Conservation (phyloP, 2,888 invertebrate genomes). For the Drosophila infuscata region DNA sequence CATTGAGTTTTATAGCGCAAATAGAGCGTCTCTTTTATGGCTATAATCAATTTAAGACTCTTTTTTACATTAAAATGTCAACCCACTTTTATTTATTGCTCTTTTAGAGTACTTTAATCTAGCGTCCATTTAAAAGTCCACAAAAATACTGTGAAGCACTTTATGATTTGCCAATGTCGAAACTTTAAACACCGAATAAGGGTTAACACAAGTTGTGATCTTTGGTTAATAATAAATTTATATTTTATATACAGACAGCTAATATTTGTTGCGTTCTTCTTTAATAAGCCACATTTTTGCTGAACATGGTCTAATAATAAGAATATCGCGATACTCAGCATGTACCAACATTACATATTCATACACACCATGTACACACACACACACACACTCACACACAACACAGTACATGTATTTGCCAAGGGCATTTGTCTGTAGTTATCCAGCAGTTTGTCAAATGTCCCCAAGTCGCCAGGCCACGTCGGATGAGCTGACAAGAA, state of each 20-base stretch:
- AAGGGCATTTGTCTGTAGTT: conserved; percentile 40
- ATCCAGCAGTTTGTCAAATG: conserved; percentile 65
- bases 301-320: conserved; percentile 20
- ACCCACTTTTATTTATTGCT: conserved; percentile 5
- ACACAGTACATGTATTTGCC: conserved; percentile 3
- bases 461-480: conserved; percentile 36
- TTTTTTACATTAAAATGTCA: background rate
- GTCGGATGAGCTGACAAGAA: conserved; percentile 35
- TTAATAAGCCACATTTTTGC: conserved; percentile 26
- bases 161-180: background rate
- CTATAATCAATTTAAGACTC: conserved; percentile 1
- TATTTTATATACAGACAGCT: background rate
- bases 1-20: conserved; percentile 2
- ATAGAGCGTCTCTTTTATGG: background rate
- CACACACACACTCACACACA: background rate
- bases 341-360: conserved; percentile 20
- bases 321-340: conserved; percentile 26
- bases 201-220: no score
- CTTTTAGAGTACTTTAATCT: background rate
- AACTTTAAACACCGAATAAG: background rate
- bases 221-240: background rate
- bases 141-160: background rate
- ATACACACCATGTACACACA: background rate
- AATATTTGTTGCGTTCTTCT: conserved; percentile 7
- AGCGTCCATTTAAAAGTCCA: background rate